phyloP scores from a whole-genome alignment of 2,888 invertebrate species.

The Lithophane semibrunnea region DNA sequence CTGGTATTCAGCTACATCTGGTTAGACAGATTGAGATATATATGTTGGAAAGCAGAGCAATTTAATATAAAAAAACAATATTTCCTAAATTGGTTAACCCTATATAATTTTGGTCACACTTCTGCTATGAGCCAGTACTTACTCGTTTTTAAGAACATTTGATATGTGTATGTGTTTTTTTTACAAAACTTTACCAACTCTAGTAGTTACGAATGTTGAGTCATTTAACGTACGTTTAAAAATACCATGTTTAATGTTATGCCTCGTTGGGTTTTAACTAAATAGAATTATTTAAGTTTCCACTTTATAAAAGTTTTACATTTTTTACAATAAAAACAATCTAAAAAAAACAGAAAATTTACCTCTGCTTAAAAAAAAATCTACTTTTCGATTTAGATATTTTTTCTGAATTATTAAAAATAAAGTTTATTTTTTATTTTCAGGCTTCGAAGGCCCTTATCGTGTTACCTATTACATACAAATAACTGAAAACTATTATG shows the following conservation, averaged over 20 bases:
- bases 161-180: slow-evolving; percentile 52
- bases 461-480: neutral
- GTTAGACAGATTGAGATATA: too few species aligned
- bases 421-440: neutral
- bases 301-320: neutral
- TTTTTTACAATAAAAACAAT: neutral
- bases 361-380: neutral
- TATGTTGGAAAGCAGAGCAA: neutral
- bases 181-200: slow-evolving; percentile 21
- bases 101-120: slow-evolving; percentile 63
- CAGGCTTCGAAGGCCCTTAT: neutral
- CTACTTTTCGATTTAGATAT: neutral
- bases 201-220: slow-evolving; percentile 48
- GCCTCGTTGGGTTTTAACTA: slow-evolving; percentile 39
- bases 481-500: neutral
- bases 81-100: slow-evolving; percentile 47
- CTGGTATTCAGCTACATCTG: neutral
- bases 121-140: slow-evolving; percentile 50
- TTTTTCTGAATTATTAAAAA: neutral
- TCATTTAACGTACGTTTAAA: slow-evolving; percentile 51
- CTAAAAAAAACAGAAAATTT: neutral
- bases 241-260: slow-evolving; percentile 33
- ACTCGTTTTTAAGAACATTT: slow-evolving; percentile 50
- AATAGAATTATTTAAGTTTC: slow-evolving; percentile 11
- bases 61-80: neutral